Percentiles rank a stretch among this genome's conserved stretches.
Evolutionary conservation across 2,797 vertebrate genomes (phyloP).

Genomic region (Poliocrania exsul): DNA sequence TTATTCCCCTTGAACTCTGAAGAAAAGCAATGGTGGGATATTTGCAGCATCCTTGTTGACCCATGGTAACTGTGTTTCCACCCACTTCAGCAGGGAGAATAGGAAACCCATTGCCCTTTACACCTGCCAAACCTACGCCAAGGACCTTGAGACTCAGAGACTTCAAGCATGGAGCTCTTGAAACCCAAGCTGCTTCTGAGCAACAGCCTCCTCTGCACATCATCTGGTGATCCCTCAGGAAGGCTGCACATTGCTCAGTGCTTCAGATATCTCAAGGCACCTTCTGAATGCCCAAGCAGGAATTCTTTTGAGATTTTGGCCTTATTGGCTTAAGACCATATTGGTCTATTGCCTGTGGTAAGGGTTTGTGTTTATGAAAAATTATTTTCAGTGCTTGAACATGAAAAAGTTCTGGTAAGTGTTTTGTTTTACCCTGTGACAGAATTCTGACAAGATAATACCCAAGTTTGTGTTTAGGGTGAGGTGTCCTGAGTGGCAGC

Average conservation of each 20-base stretch:
- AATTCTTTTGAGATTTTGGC: not conserved
- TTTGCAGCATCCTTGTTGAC: not conserved
- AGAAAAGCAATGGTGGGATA: not conserved
- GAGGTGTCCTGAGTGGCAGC: not conserved
- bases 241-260: not conserved
- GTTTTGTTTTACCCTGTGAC: not conserved
- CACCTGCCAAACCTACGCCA: not conserved
- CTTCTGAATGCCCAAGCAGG: not conserved
- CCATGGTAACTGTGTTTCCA: fast-evolving
- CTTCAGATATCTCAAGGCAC: not conserved
- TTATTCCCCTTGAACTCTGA: not conserved
- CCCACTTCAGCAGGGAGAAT: fast-evolving
- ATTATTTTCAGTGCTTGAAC: not conserved
- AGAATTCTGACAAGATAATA: not conserved
- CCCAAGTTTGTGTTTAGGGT: not conserved
- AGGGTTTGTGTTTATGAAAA: not conserved
- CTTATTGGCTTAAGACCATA: not conserved
- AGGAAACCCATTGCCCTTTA: not conserved
- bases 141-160: not conserved
- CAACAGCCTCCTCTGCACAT: not conserved
- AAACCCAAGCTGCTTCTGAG: not conserved
- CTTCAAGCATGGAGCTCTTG: not conserved
- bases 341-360: not conserved
- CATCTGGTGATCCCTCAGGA: not conserved
- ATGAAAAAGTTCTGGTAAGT: not conserved